These are phyloP conservation scores for Heliconius himera DNA, from an alignment of 1,140 invertebrate genomes.

Conservation along the genomic window DNA sequence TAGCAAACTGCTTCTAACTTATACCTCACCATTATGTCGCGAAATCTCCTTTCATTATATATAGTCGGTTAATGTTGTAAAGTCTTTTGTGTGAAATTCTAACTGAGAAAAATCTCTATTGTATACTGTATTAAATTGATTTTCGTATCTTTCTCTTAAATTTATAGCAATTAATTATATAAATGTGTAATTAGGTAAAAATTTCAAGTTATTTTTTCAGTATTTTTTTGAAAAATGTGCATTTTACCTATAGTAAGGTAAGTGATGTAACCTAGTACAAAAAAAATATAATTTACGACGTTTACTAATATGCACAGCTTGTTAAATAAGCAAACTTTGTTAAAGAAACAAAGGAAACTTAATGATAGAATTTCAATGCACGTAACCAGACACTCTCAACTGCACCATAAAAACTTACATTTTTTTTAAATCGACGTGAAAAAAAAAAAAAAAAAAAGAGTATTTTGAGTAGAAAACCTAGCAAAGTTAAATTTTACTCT, in stretches of 20 bases:
- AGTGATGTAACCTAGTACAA: too few species aligned
- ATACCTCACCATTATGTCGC: conserved; percentile 45
- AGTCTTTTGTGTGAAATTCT: conserved; percentile 57
- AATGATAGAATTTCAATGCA: too few species aligned
- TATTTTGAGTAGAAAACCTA: neutral
- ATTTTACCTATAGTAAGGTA: too few species aligned
- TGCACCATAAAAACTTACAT: too few species aligned
- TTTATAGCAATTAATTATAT: neutral
- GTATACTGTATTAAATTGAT: neutral
- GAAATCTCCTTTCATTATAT: conserved; percentile 59
- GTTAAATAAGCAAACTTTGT: too few species aligned
- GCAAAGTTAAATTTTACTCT: neutral
- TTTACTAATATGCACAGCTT: too few species aligned
- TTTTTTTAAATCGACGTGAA: too few species aligned
- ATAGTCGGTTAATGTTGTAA: conserved; percentile 58
- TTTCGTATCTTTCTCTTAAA: neutral
- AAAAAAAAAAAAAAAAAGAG: neutral
- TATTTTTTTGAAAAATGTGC: too few species aligned
- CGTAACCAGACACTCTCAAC: too few species aligned
- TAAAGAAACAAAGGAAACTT: too few species aligned
- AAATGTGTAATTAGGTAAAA: neutral
- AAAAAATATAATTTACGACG: too few species aligned
- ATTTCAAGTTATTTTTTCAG: too few species aligned
- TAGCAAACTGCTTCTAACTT: conserved; percentile 33
- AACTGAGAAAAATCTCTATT: conserved; percentile 52